phyloP scores from a whole-genome alignment of 2,113 vertebrate species.

The Orthonyx spaldingii region DNA sequence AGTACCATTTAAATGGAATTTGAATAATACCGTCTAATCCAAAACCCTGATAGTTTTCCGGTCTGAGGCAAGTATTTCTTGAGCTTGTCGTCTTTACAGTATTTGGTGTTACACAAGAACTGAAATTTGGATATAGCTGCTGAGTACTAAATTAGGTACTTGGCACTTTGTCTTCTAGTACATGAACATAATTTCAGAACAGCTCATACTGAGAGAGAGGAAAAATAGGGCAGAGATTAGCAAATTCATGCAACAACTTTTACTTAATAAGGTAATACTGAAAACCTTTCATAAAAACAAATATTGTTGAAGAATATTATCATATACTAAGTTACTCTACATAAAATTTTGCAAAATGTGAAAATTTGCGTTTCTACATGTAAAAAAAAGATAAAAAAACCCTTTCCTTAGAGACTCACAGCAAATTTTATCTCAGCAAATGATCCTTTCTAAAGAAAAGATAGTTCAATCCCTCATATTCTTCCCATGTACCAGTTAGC shows the following conservation, averaged over 20 bases:
- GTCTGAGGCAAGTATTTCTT: neutral
- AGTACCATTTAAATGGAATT: neutral
- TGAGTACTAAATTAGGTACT: conserved; percentile 53
- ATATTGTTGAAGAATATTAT: neutral
- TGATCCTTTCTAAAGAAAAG: neutral
- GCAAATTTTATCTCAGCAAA: neutral
- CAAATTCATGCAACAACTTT: neutral
- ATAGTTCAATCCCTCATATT: neutral
- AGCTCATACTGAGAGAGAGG: conserved; percentile 24
- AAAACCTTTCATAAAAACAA: neutral
- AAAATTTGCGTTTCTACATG: neutral
- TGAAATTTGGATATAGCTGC: conserved; percentile 34
- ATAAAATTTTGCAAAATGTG: neutral
- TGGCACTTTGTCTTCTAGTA: conserved; percentile 38
- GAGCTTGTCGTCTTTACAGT: neutral
- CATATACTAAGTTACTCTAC: neutral
- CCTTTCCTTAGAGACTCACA: neutral
- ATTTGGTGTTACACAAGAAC: conserved; percentile 35
- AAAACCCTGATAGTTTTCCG: neutral
- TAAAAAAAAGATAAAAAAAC: accelerated
- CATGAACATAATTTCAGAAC: conserved; percentile 54
- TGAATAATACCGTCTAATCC: neutral
- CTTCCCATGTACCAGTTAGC: neutral
- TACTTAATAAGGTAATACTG: conserved; percentile 45
- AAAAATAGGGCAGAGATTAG: conserved; percentile 39